Base-by-base conservation (phyloP, 2,113 vertebrate genomes). In the Carassius auratus region DNA sequence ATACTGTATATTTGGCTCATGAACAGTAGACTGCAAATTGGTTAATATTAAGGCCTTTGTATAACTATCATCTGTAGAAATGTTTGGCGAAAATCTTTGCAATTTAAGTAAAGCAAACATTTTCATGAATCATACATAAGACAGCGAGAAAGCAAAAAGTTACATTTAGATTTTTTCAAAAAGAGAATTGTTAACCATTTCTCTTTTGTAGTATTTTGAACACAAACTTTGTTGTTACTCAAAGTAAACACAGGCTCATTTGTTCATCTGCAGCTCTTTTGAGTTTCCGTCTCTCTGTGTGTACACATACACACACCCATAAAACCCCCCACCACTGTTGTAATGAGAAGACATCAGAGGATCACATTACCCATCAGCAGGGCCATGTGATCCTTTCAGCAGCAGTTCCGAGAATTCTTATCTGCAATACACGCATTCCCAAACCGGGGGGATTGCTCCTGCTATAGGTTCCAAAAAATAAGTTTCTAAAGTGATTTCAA, bases 291-390 rank as follows among this genome's bases (percentile, higher is more conserved):
- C 36, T 52, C 69, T 86, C 6, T 84, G 19, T 38, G 17, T 26
- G 14, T 42, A 75, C 81, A 84, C 8, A 84, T 10, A 76, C 73
- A 84, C 71, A 84, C 83, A 77, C 81, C 83, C 86, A 68, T 36
- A 73, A 15, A 81, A 36, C 30, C 30, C 30, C 38, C 26, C 66
- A 17, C 81, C 61, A 59, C 21, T 80, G 80, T 26, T 26, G 30
- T 80, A 52, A 66, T 14, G 45, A 69, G 62, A 81, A 81, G 79
- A 81, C 62, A 69, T 23, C 52, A 69, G 23, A 69, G 66, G 69
- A 81, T 86, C 85, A 81, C 69, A 66, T 86, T 86, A 82, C 85
- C 55, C 68, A 81, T 76, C 77, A 36, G 52, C 52, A 59, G 38
- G 45, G 23, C 26, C 68, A 75, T 14, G 78, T 86, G 77, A 81